Evolutionary conservation across 2,113 vertebrate genomes (phyloP).

Genomic region (Pardalotus punctatus): DNA sequence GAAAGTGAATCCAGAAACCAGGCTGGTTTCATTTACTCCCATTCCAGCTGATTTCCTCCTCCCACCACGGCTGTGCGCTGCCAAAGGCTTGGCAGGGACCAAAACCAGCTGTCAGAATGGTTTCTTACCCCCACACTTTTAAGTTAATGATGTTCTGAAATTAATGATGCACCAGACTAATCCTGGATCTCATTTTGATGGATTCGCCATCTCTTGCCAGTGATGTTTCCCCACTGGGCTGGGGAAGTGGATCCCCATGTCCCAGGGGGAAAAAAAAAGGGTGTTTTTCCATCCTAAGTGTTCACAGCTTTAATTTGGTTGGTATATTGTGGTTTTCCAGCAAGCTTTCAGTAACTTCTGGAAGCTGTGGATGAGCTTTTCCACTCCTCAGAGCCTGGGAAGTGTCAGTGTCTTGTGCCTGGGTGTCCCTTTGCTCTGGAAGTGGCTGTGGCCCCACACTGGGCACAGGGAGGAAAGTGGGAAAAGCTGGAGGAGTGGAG

Average conservation of each 20-base stretch:
- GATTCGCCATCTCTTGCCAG: background rate
- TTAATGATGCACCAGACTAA: conserved; percentile 3
- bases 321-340: background rate
- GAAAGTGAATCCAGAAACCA: conserved; percentile 68
- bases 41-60: conserved; percentile 63
- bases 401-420: background rate
- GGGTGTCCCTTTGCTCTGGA: background rate
- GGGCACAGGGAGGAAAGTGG: background rate
- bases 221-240: background rate
- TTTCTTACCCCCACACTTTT: conserved; percentile 23
- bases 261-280: background rate
- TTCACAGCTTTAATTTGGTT: background rate
- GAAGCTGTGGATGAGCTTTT: background rate
- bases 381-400: background rate
- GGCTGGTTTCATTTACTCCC: conserved; percentile 68
- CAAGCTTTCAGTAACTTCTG: background rate
- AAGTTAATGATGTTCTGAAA: conserved; percentile 50
- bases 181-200: background rate
- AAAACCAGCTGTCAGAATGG: conserved; percentile 64
- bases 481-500: background rate
- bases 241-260: background rate
- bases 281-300: background rate
- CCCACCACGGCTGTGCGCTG: background rate
- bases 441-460: rapidly evolving
- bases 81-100: conserved; percentile 57